Base-by-base conservation (phyloP, 2,113 vertebrate genomes). In the Rhinopithecus roxellana region DNA sequence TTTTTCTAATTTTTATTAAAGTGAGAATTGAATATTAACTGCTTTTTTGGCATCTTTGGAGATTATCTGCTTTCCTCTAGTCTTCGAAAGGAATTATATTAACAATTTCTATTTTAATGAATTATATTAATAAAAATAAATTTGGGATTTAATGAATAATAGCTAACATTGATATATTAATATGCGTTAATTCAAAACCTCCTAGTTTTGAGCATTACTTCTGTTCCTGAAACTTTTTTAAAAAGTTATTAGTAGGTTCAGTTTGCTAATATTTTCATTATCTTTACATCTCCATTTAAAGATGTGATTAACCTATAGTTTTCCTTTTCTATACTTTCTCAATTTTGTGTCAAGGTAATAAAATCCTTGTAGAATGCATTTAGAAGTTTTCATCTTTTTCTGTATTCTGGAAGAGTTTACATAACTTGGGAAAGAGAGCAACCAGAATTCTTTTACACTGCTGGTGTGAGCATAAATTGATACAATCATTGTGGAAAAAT, bases 81-180 rank as follows among this genome's bases (percentile, higher is more conserved):
- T 78, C 20, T 77, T 90, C 81, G 43, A 78, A 86, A 79, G 75
- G 32, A 93, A 61, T 69, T 40, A 67, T n/a, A 55, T 45, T 89
- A n/a, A 84, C 55, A 85, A 5, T 89, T 89, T 77, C n/a, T 88
- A n/a, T 80, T 72, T 94, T 83, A 88, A 38, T 83, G n/a, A 88
- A 72, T 79, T 89, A 72, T 77, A 52, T 80, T 30, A 80, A 55
- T 10, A 70, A 70, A n/a, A 85, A 30, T 85, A 70, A 67, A 64
- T 40, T 92, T 75, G 35, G 0, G 43, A 82, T 23, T 83, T 95
- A 87, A 59, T 69, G 25, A 43, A 82, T 78, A 86, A 85, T 78
- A 69, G 87, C 1, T 43, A 35, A 67, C 23, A 67, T 45, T 83
- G 20, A 52, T 43, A 93, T 45, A 74, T 90, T 67, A 59, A 32